phyloP scores from a whole-genome alignment of 2,797 vertebrate species.

The Emys orbicularis region DNA sequence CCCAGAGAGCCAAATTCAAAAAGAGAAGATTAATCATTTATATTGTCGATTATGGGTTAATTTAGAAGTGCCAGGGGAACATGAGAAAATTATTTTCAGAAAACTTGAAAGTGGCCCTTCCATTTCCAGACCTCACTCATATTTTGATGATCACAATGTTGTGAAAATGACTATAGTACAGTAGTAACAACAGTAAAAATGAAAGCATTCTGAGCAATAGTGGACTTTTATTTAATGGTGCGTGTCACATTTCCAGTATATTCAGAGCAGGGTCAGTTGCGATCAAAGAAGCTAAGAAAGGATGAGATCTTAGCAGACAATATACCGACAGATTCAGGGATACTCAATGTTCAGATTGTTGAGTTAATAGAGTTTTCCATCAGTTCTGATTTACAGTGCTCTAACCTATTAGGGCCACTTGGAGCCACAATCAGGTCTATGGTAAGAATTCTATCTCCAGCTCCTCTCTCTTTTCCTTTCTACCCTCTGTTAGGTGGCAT shows the following conservation, averaged over 20 bases:
- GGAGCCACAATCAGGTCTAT: not conserved
- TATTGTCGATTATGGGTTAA: not conserved
- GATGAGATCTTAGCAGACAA: slow-evolving; percentile 1
- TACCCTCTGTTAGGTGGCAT: not conserved
- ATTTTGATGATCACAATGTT: slow-evolving; percentile 7
- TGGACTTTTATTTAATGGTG: not conserved
- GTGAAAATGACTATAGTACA: not conserved
- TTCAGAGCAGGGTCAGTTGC: not conserved
- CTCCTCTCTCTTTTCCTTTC: not conserved
- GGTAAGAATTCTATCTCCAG: not conserved
- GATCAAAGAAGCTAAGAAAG: slow-evolving; percentile 2
- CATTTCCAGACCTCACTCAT: slow-evolving; percentile 25
- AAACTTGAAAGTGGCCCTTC: not conserved
- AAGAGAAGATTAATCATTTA: slow-evolving; percentile 38
- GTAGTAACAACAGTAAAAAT: not conserved
- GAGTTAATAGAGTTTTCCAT: not conserved
- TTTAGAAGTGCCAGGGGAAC: slow-evolving; percentile 1
- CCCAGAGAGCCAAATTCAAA: not conserved
- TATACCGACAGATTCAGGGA: not conserved
- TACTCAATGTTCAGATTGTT: not conserved
- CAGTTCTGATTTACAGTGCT: not conserved
- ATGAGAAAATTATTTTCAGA: slow-evolving; percentile 41
- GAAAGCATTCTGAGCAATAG: slow-evolving; percentile 15
- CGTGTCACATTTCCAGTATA: slow-evolving; percentile 1
- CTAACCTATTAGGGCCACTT: not conserved